Evolutionary conservation across 1,140 invertebrate genomes (phyloP).

Genomic region (Xylocopa sonorina): DNA sequence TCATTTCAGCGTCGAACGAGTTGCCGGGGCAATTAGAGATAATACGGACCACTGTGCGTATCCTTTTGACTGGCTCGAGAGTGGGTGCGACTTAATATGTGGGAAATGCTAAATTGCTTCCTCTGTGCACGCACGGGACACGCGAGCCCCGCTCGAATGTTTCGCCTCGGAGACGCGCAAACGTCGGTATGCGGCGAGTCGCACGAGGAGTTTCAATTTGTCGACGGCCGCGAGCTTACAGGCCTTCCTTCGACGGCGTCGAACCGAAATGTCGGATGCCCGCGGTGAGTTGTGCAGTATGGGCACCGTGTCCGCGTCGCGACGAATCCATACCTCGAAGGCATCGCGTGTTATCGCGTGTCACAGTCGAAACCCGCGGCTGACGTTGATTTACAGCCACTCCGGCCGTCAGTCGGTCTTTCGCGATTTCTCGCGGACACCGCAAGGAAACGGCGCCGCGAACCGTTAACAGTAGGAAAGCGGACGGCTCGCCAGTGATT

Average conservation of each 20-base stretch:
- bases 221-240: background rate
- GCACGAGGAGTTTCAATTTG: background rate
- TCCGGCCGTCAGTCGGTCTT: background rate
- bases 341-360: conserved; percentile 10
- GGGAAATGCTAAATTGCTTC: background rate
- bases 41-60: too few relatives aligned
- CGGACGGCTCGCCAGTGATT: conserved; percentile 22
- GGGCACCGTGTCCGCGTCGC: background rate
- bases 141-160: background rate
- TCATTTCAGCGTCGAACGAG: conserved; percentile 1
- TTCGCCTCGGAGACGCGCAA: background rate
- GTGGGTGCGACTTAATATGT: background rate
- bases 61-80: background rate
- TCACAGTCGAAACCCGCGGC: background rate
- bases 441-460: background rate
- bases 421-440: conserved; percentile 13
- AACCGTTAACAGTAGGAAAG: conserved; percentile 24
- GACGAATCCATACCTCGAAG: background rate
- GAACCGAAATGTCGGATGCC: background rate
- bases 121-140: too few relatives aligned
- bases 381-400: conserved; percentile 29
- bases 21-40: background rate
- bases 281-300: background rate
- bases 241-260: background rate
- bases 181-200: background rate